Conservation (phyloP, 2,113 vertebrate species). For the Xenopus borealis region DNA sequence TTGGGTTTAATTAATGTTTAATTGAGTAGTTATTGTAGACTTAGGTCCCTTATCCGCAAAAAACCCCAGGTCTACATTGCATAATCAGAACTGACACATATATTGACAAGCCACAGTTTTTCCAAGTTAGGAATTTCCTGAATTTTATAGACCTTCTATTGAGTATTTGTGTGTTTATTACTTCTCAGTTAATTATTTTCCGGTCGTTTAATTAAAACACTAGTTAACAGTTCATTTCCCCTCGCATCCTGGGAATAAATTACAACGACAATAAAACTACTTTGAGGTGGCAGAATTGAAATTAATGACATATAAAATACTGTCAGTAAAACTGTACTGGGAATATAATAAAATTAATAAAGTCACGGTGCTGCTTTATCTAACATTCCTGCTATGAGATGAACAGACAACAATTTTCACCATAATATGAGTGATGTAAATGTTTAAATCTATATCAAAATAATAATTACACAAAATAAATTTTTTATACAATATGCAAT, state of each 20-base stretch:
- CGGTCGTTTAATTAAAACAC: slow-evolving; percentile 51
- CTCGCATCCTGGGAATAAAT: slow-evolving; percentile 55
- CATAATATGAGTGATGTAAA: neutral
- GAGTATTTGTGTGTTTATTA: slow-evolving; percentile 53
- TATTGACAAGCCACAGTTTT: neutral
- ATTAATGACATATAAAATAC: slow-evolving; percentile 59
- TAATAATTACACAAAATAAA: no score
- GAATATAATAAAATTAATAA: slow-evolving; percentile 48
- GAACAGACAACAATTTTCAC: neutral
- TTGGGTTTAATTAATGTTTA: no score
- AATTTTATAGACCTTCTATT: slow-evolving; percentile 53
- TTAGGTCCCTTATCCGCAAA: no score
- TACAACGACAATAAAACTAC: slow-evolving; percentile 50
- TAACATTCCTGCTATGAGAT: slow-evolving; percentile 24
- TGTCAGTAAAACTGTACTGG: slow-evolving; percentile 48
- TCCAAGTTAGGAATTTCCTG: slow-evolving; percentile 46
- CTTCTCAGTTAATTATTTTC: slow-evolving; percentile 51
- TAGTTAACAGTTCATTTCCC: slow-evolving; percentile 59
- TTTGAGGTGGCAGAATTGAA: slow-evolving; percentile 51
- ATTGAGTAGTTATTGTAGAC: no score
- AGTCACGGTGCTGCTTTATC: slow-evolving; percentile 25
- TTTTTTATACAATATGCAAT: no score
- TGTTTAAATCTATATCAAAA: no score
- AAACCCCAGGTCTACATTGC: no score
- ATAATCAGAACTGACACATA: neutral